These are phyloP conservation scores for Ectemnius cavifrons DNA, from an alignment of 2,888 invertebrate species.

Conservation along the genomic window DNA sequence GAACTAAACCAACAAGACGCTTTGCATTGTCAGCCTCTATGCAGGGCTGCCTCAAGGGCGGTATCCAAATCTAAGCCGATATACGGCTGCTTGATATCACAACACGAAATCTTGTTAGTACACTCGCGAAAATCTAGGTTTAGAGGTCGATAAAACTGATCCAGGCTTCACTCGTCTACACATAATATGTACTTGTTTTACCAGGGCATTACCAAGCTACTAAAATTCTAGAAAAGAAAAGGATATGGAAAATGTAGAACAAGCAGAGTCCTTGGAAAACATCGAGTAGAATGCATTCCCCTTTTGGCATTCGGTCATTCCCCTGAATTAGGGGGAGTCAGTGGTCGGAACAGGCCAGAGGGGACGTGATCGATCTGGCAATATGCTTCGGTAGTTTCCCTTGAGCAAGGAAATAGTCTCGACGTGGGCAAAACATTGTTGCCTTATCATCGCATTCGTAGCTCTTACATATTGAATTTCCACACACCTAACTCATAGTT, in stretches of 20 bases:
- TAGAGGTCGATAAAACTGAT: neutral
- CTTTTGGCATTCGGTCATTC: neutral
- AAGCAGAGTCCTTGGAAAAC: too few relatives aligned
- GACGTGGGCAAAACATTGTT: neutral
- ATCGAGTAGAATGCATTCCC: too few relatives aligned
- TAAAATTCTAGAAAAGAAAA: too few relatives aligned
- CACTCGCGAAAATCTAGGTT: too few relatives aligned
- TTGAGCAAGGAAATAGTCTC: neutral
- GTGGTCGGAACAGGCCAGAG: neutral
- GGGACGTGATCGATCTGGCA: slow-evolving; percentile 30
- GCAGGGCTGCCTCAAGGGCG: too few relatives aligned
- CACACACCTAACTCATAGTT: neutral
- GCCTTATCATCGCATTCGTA: slow-evolving; percentile 21
- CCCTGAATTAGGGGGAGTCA: slow-evolving; percentile 14
- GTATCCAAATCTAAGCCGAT: too few relatives aligned
- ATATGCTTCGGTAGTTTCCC: slow-evolving; percentile 27
- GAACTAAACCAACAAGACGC: too few relatives aligned
- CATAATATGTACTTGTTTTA: too few relatives aligned
- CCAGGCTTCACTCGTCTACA: too few relatives aligned
- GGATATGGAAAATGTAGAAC: too few relatives aligned
- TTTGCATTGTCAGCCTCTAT: too few relatives aligned
- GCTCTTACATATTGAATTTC: slow-evolving; percentile 12
- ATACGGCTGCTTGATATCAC: neutral
- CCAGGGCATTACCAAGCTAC: too few relatives aligned
- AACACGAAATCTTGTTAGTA: neutral